Conservation (phyloP, 2,888 invertebrate species). For the Cephus sareptanus region DNA sequence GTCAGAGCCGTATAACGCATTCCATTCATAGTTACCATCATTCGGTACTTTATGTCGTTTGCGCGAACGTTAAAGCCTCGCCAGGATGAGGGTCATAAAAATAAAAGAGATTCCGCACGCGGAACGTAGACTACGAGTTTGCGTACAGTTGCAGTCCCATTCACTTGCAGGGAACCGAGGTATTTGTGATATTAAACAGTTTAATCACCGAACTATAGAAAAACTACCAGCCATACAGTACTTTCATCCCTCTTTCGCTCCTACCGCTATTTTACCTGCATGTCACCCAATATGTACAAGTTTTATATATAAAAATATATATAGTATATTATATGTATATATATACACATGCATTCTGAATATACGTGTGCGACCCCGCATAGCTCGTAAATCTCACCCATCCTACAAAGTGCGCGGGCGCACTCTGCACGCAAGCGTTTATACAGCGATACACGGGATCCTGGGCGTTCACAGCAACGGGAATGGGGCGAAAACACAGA, state of each 20-base stretch:
- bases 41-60: neutral
- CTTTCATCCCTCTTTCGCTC: neutral
- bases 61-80: neutral
- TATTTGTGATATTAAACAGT: slow-evolving; percentile 56
- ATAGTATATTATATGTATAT: neutral
- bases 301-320: neutral
- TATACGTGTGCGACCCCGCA: slow-evolving; percentile 10
- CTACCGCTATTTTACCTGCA: neutral
- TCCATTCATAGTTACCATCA: neutral
- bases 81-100: neutral
- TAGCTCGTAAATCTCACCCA: slow-evolving; percentile 29
- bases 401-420: slow-evolving; percentile 3
- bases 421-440: slow-evolving; percentile 13
- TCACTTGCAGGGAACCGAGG: slow-evolving; percentile 14
- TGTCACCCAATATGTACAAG: neutral
- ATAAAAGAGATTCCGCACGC: neutral
- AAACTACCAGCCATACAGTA: slow-evolving; percentile 28
- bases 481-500: slow-evolving; percentile 1
- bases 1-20: neutral
- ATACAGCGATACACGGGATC: slow-evolving; percentile 19
- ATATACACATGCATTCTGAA: neutral
- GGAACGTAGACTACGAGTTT: neutral
- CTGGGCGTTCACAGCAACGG: neutral
- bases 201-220: slow-evolving; percentile 54
- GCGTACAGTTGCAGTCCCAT: neutral